Evolutionary conservation across 2,888 invertebrate genomes (phyloP).

Genomic region (Xanthorhoe spadicearia): DNA sequence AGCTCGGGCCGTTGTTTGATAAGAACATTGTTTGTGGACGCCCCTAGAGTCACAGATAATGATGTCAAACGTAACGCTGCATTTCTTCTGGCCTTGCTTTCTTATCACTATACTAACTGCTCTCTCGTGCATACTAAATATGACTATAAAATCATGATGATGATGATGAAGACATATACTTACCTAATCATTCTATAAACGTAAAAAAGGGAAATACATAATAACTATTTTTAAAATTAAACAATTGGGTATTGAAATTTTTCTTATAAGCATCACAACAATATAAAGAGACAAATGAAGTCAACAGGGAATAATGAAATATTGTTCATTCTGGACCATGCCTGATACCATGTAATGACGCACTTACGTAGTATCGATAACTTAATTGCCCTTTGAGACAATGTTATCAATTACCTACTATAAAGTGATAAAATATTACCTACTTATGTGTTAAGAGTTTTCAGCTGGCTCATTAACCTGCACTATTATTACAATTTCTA

Average conservation of each 20-base stretch:
- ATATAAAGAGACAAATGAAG: background rate
- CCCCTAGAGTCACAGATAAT: constrained; percentile 20
- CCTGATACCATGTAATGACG: constrained; percentile 51
- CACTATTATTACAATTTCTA: background rate
- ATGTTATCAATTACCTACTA: constrained; percentile 51
- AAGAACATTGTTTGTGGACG: constrained; percentile 33
- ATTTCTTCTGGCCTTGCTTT: constrained; percentile 29
- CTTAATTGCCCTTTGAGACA: constrained; percentile 62
- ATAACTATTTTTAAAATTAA: background rate
- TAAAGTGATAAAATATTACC: constrained; percentile 49
- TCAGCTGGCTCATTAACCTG: background rate
- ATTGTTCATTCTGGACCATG: constrained; percentile 7
- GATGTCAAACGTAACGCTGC: constrained; percentile 5
- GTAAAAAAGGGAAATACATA: no score
- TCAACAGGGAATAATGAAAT: background rate
- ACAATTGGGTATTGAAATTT: background rate
- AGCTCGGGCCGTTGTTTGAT: constrained; percentile 31
- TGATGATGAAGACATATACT: no score
- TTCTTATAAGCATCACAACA: no score
- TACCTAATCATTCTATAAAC: no score
- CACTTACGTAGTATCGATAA: constrained; percentile 54
- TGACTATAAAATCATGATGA: no score
- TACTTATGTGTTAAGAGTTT: background rate
- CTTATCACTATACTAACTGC: constrained; percentile 4
- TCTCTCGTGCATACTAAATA: no score